Conservation (phyloP, 2,888 invertebrate species). For the Esperia sulphurella region DNA sequence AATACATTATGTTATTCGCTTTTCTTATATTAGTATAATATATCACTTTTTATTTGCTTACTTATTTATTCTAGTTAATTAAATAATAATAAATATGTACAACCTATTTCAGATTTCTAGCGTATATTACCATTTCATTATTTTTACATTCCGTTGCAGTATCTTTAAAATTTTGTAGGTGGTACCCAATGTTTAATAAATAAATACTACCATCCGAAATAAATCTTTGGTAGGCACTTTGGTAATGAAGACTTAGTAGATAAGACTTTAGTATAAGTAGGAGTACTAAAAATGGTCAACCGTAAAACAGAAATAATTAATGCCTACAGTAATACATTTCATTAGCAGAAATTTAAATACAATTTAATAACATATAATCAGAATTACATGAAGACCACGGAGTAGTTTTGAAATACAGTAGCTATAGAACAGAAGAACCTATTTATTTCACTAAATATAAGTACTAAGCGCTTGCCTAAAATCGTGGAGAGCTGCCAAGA, state of each 20-base stretch:
- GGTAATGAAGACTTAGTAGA: conserved; percentile 1
- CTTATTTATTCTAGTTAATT: too few species aligned
- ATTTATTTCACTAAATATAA: conserved; percentile 71
- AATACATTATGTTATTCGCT: conserved; percentile 3
- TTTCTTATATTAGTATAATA: conserved; percentile 7
- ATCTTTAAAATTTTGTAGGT: conserved; percentile 11
- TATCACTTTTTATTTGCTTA: conserved; percentile 21
- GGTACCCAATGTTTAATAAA: not conserved
- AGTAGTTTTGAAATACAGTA: too few species aligned
- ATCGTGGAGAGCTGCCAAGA: conserved; percentile 85
- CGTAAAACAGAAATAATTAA: too few species aligned
- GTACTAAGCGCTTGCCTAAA: conserved; percentile 85
- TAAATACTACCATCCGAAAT: not conserved
- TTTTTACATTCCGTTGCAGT: not conserved
- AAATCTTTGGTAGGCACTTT: conserved; percentile 55
- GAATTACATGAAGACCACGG: too few species aligned
- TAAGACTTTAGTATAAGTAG: too few species aligned
- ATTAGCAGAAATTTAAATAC: too few species aligned
- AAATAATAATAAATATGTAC: not conserved
- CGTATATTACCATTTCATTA: not conserved
- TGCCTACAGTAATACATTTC: too few species aligned
- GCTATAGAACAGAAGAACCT: not conserved
- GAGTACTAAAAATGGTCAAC: too few species aligned
- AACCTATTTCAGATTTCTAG: not conserved
- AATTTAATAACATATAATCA: too few species aligned